Conservation (phyloP, 2,113 vertebrate genomes). For the Spea multiplicata region DNA sequence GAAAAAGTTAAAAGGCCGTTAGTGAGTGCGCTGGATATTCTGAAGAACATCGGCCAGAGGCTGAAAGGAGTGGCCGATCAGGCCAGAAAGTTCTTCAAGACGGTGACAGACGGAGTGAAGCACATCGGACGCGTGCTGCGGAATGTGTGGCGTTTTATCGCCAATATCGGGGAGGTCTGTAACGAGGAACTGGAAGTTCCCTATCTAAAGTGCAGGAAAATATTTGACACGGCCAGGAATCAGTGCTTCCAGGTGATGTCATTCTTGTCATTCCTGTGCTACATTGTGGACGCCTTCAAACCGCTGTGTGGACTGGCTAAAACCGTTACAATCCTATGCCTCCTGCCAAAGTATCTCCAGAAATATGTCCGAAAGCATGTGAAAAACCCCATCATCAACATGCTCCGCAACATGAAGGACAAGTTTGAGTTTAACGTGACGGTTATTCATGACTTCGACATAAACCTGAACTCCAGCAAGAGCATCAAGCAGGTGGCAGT, state of each 20-base stretch:
- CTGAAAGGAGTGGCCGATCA: conserved; percentile 64
- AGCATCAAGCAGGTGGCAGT: conserved; percentile 69
- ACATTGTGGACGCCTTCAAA: conserved; percentile 66
- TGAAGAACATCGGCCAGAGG: conserved; percentile 73
- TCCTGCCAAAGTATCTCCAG: no score
- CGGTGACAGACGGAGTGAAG: conserved; percentile 69
- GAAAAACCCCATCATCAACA: no score
- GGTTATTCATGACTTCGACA: no score
- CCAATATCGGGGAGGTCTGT: conserved; percentile 66
- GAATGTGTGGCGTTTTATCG: conserved; percentile 77
- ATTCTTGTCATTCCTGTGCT: conserved; percentile 69
- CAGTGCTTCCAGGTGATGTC: conserved; percentile 65
- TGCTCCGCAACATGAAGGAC: no score
- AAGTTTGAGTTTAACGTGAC: no score
- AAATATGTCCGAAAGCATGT: no score
- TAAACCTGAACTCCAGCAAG: conserved; percentile 33
- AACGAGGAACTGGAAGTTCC: conserved; percentile 76
- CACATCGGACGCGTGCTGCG: conserved; percentile 73
- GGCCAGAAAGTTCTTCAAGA: conserved; percentile 67
- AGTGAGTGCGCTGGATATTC: conserved; percentile 68
- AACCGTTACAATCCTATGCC: conserved; percentile 61
- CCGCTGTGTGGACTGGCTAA: conserved; percentile 68
- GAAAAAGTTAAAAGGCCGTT: conserved; percentile 68
- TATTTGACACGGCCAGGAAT: conserved; percentile 65
- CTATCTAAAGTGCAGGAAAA: conserved; percentile 62